Evolutionary conservation across 2,113 vertebrate species (phyloP), one percentile per base, ranked within the genome.

Genomic region (Lichenostomus cassidix): DNA sequence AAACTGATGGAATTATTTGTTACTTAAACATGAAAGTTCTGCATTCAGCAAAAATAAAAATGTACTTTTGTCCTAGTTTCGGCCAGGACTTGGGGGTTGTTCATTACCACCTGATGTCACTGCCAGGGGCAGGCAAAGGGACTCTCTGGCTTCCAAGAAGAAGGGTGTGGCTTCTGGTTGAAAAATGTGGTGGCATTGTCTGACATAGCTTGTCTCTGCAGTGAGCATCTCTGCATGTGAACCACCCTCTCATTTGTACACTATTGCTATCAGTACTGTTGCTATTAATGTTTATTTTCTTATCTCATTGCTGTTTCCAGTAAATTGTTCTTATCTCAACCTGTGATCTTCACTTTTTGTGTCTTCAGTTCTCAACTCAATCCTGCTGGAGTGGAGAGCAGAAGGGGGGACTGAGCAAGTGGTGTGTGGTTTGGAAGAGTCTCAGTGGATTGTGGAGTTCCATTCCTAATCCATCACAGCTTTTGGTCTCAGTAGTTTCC

Each of bases 261-360:
- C 5, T n/a, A 56, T 49, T 49, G 24, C 29, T 58, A 29, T 41
- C 29, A n/a, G 49, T 21, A 17, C 9, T 50, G 29, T 16, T 31
- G 29, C 24, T 58, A n/a, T 50, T 49, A 49, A 10, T 49, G 29
- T 24, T 65, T 19, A 6, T 58, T 67, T 42, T 31, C 35, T 31
- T 35, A 25, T 59, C 20, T 42, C 13, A 31, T 22, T 67, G 42
- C 35, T 35, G 25, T 42, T 67, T 76, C 25, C 20, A 58, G 29
- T 56, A 49, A 55, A 64, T 6, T 0, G 0, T 22, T 56, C 1
- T 0, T 42, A n/a, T 15, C 29, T 67, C 9, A 41, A 21, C 35
- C 11, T 1, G 3, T 25, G 25, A 44, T 59, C 25, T 37, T 68
- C 11, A 37, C 37, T 50, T 42, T 31, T 31, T 68, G 9, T 44